Base-by-base conservation (phyloP, 2,888 invertebrate genomes). In the Muschampia plurimacula region DNA sequence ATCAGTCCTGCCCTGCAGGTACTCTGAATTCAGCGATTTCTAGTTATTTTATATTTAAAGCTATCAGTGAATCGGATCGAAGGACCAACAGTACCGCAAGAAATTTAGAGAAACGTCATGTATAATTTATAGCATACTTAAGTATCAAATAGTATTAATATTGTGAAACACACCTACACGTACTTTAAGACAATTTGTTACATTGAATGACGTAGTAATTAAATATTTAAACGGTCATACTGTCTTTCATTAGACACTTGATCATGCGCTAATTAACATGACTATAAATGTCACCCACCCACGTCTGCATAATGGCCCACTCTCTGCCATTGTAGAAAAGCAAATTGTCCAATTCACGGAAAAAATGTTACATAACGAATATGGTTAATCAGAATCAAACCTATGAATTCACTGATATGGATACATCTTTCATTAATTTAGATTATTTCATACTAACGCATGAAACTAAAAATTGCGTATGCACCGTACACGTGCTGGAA, bases 251-350 rank as follows among this genome's bases (percentile, higher is more conserved):
- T 62, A 39, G 22, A 22, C 1, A 22, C 39, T 36, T 39, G 62
- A 62, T 5, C 10, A 55, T n/a, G n/a, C 15, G 65, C 39, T 57
- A 7, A 13, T 36, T 60, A 60, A 28, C 36, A 12, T 62, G 49
- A 65, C 57, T 70, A 70, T 65, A 65, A 59, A 44, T 65, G 55
- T 65, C 70, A 22, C 22, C 22, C 44, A 13, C 70, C 64, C 46
- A 70, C 70, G 28, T 15, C 6, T 44, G 59, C 44, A n/a, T 70
- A 70, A 70, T 57, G 57, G 64, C 55, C 57, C 64, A 41, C 46
- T 57, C 44, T 12, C 13, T 39, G 57, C 13, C 55, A 55, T 9
- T 7, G 55, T 57, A 41, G 57, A 64, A 64, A 32, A 44, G 57
- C 22, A 15, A 57, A 70, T 32, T 57, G 46, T 46, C 64, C 15